phyloP scores from a whole-genome alignment of 2,113 vertebrate species.

The Cyprinodon brontotheroides region DNA sequence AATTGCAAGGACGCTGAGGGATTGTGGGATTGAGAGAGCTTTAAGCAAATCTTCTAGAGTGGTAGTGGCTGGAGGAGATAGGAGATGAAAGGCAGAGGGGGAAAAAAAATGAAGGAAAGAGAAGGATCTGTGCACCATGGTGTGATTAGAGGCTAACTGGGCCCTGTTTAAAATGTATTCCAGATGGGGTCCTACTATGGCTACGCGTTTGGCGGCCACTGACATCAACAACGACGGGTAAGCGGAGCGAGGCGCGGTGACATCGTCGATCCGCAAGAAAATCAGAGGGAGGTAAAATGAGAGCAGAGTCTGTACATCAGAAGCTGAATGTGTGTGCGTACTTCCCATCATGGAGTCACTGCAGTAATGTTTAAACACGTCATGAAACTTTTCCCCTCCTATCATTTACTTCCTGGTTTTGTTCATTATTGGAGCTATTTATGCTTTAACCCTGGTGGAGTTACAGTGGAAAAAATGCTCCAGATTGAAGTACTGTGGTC shows the following conservation, averaged over 20 bases:
- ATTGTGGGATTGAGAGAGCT: constrained; percentile 53
- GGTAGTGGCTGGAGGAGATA: constrained; percentile 18
- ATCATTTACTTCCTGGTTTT: no score
- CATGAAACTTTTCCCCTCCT: not conserved
- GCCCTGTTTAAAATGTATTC: constrained; percentile 65
- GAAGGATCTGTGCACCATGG: constrained; percentile 34
- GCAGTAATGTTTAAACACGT: constrained; percentile 17
- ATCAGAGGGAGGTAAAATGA: not conserved
- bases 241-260: constrained; percentile 58
- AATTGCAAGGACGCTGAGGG: constrained; percentile 35
- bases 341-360: not conserved
- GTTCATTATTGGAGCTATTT: no score
- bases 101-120: constrained; percentile 49
- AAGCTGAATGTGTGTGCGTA: not conserved
- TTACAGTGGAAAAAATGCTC: not conserved
- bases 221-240: constrained; percentile 91
- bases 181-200: constrained; percentile 95
- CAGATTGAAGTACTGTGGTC: no score
- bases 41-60: constrained; percentile 41
- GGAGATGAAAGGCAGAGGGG: constrained; percentile 27
- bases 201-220: constrained; percentile 85
- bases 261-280: no score
- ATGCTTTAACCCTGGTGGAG: not conserved
- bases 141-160: constrained; percentile 63
- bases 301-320: not conserved